Evolutionary conservation across 35 echinoderm and acorn worm genomes (phyloP).

Genomic region (Amphiura filiformis): DNA sequence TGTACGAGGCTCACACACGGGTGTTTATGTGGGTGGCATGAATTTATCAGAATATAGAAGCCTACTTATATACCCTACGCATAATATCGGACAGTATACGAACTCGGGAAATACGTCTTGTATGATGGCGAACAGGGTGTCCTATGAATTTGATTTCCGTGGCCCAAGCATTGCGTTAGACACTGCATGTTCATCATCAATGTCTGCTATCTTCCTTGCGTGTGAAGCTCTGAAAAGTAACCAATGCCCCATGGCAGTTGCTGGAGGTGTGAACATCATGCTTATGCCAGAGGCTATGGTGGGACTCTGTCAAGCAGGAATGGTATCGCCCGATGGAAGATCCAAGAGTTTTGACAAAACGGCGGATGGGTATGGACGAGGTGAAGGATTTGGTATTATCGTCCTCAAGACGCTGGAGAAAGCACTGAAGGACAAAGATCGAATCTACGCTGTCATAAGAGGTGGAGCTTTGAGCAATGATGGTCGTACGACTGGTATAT

Average conservation of each 20-base stretch:
- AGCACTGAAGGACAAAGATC: constrained; percentile 30
- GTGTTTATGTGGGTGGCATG: constrained; percentile 52
- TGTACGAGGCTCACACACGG: constrained; percentile 32
- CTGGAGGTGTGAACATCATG: constrained; percentile 57
- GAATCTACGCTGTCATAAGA: constrained; percentile 45
- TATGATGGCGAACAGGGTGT: constrained; percentile 47
- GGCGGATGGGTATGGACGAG: constrained; percentile 36
- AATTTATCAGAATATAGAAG: constrained; percentile 27
- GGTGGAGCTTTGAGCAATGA: constrained; percentile 54
- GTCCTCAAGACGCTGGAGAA: constrained; percentile 38
- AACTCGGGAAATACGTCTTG: constrained; percentile 44
- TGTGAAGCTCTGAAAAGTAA: constrained; percentile 29
- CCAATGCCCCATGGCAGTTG: constrained; percentile 44
- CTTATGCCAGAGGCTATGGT: constrained; percentile 7
- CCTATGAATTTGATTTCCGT: constrained; percentile 54
- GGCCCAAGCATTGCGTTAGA: constrained; percentile 54
- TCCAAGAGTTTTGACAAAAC: constrained; percentile 47
- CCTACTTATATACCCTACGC: background rate
- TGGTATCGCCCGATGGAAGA: constrained; percentile 52
- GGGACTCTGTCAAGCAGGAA: constrained; percentile 51
- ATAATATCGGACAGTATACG: constrained; percentile 54
- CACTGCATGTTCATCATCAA: constrained; percentile 62
- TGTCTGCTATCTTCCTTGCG: constrained; percentile 40
- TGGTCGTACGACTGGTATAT: constrained; percentile 43
- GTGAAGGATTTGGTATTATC: constrained; percentile 53